Conservation (phyloP, 2,113 vertebrate genomes). For the Equus quagga region DNA sequence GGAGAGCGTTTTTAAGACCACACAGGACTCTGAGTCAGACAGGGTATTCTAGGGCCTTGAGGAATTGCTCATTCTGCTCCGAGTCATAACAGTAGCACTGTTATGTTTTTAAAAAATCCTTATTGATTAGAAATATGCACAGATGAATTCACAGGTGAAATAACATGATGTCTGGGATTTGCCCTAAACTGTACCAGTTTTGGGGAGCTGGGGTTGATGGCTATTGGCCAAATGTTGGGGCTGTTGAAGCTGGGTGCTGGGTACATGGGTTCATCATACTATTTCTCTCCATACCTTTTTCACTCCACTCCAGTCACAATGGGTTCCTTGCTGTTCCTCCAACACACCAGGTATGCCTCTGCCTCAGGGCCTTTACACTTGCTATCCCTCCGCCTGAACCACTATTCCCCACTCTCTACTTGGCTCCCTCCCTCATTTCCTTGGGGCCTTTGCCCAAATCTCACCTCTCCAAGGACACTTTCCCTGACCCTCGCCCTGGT, state of each 20-base stretch:
- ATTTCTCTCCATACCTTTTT: background rate
- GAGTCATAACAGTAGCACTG: background rate
- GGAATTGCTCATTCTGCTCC: background rate
- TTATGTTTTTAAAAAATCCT: background rate
- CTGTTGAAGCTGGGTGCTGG: background rate
- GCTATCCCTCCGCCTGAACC: background rate
- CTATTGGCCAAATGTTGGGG: background rate
- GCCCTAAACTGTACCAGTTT: background rate
- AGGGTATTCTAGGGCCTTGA: background rate
- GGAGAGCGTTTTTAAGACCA: background rate
- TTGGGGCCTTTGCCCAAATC: background rate
- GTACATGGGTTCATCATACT: rapidly evolving
- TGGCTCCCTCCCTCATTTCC: background rate
- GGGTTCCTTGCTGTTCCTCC: background rate
- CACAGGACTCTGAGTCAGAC: too few species aligned
- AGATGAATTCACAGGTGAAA: background rate
- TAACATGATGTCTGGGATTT: background rate
- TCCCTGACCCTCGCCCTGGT: background rate
- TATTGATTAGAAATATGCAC: background rate
- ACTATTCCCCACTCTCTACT: background rate
- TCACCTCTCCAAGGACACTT: background rate
- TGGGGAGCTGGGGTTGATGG: too few species aligned
- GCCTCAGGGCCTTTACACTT: background rate
- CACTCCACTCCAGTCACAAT: background rate
- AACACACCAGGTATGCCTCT: background rate